Evolutionary conservation across 2,888 invertebrate species (phyloP).

Genomic region (Scaptomyza reducta): DNA sequence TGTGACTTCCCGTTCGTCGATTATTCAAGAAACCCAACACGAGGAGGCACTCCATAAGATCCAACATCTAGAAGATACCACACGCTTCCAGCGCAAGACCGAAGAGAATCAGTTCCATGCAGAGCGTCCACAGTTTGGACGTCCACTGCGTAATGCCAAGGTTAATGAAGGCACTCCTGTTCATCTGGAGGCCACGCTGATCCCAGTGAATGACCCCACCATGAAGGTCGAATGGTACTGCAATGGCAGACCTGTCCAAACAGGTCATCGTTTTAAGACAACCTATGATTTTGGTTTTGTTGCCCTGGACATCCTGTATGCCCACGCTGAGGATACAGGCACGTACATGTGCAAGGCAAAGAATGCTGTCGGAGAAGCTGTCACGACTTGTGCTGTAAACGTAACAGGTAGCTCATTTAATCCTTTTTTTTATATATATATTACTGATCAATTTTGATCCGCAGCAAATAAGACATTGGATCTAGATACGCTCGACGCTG

Average conservation of each 20-base stretch:
- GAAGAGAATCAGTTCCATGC: conserved; percentile 90
- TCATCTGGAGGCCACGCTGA: conserved; percentile 96
- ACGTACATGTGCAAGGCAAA: conserved; percentile 98
- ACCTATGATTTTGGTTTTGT: conserved; percentile 99
- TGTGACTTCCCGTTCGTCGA: conserved; percentile 92
- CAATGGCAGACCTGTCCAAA: conserved; percentile 96
- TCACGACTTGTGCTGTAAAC: conserved; percentile 94
- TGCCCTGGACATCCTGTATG: conserved; percentile 97
- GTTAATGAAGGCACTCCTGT: conserved; percentile 94
- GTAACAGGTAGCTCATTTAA: conserved; percentile 88
- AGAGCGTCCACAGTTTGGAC: conserved; percentile 95
- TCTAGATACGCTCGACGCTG: conserved; percentile 95
- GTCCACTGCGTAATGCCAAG: conserved; percentile 93
- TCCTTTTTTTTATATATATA: too few species aligned
- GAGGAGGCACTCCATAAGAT: conserved; percentile 96
- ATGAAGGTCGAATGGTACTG: conserved; percentile 99
- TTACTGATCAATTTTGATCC: conserved; percentile 57
- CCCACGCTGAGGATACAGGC: conserved; percentile 98
- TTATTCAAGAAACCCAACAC: conserved; percentile 95
- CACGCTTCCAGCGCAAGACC: conserved; percentile 89
- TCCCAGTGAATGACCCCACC: conserved; percentile 98
- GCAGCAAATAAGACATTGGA: conserved; percentile 92
- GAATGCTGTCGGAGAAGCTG: conserved; percentile 97
- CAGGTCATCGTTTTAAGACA: conserved; percentile 97
- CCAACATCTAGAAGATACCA: conserved; percentile 94